Evolutionary conservation across 2,113 vertebrate genomes (phyloP).

Genomic region (Myanophis thanlyinensis): DNA sequence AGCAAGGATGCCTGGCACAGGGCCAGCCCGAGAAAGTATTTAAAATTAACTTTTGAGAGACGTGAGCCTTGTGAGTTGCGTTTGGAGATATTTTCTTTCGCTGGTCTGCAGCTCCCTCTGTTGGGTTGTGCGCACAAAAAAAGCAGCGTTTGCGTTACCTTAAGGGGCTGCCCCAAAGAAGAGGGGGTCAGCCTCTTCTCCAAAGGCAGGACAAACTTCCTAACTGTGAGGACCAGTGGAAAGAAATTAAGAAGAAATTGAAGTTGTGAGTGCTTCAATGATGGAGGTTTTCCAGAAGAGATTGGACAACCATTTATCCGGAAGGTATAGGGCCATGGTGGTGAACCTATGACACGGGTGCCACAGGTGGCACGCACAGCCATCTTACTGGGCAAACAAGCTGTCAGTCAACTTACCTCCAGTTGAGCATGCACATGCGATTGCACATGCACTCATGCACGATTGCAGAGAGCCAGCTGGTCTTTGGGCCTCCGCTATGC

Average conservation of each 20-base stretch:
- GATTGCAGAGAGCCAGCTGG: too few species aligned
- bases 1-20: not conserved
- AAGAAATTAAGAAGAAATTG: too few species aligned
- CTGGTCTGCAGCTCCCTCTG: constrained; percentile 61
- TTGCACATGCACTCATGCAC: too few species aligned
- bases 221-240: too few species aligned
- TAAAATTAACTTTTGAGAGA: not conserved
- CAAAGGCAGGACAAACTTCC: not conserved
- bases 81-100: rapidly evolving
- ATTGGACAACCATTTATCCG: too few species aligned
- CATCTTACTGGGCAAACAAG: too few species aligned
- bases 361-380: too few species aligned
- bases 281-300: not conserved
- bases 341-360: too few species aligned
- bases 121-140: constrained; percentile 21
- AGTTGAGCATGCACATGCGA: too few species aligned
- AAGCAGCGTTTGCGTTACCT: not conserved
- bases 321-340: too few species aligned
- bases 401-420: too few species aligned
- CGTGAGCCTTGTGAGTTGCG: not conserved
- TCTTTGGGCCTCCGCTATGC: too few species aligned
- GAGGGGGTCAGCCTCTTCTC: not conserved
- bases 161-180: not conserved
- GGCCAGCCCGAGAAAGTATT: rapidly evolving
- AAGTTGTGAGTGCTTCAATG: not conserved